Base-by-base conservation (phyloP, 2,113 vertebrate species). In the Albula goreensis region DNA sequence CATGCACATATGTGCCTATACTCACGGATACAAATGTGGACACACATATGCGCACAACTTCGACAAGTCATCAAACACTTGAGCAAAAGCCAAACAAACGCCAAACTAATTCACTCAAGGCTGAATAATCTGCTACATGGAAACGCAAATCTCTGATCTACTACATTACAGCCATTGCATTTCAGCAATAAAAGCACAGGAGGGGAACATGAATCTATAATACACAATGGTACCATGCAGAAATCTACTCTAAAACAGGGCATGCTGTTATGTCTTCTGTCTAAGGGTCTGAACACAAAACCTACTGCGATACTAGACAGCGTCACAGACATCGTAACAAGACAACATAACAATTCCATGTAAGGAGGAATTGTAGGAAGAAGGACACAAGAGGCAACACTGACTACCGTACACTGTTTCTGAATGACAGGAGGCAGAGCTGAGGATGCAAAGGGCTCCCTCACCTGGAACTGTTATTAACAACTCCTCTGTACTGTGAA, bases 401-500 rank as follows among this genome's bases (percentile, higher is more conserved):
- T 12, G 12, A 12, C 53, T 56, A 56, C 53, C 6, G 53, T 12
- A 56, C 53, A 56, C 53, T 56, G 53, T 56, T 56, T 56, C 53
- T 9, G 53, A 9, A 56, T 12, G 53, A 56, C 53, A 87, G 17
- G 74, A 91, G 83, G 94, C 89, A 90, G 88, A 91, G 88, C 9
- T 50, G 50, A 74, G 22, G 12, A n/a, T 31, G 57, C 63, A 85
- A n/a, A 85, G 84, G 50, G 52, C 87, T 50, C 90, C 94, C 96
- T 96, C 97, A 98, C 97, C 97, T 97, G 97, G 97, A 94, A 97
- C 96, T 86, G 95, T 95, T 92, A 98, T 96, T 96, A 96, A 92
- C 92, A 96, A 91, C 93, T 96, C 96, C 79, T 97, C 96, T 91
- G 97, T 96, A 95, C 95, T 96, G 96, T 96, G 94, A 87, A 95